Evolutionary conservation across 2,888 invertebrate genomes (phyloP).

Genomic region (Athetis lepigone): DNA sequence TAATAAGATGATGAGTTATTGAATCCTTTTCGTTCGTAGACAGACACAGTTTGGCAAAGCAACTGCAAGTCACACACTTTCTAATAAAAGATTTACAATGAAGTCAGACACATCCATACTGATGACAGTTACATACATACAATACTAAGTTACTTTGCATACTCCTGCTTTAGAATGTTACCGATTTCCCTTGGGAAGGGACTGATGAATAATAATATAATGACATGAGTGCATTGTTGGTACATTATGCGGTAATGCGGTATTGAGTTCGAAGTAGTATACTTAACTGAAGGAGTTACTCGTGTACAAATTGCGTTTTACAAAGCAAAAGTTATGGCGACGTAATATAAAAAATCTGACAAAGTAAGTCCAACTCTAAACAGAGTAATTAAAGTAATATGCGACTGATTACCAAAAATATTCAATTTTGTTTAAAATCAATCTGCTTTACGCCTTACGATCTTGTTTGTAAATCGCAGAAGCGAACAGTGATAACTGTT

Average conservation of each 20-base stretch:
- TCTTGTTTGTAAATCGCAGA: no score
- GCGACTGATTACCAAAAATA: no score
- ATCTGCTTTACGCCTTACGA: no score
- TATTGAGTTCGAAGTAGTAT: background rate
- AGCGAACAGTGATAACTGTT: no score
- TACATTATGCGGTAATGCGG: constrained; percentile 21
- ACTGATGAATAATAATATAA: constrained; percentile 5
- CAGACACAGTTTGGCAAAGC: no score
- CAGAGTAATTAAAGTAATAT: no score
- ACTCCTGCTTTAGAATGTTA: constrained; percentile 13
- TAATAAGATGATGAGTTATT: no score
- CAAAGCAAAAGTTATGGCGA: no score
- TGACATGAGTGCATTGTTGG: constrained; percentile 15
- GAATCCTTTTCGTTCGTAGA: no score
- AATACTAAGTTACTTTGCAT: constrained; percentile 16
- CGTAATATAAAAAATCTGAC: no score
- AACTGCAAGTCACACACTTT: constrained; percentile 36
- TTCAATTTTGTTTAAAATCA: no score
- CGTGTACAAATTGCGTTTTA: constrained; percentile 31
- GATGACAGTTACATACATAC: constrained; percentile 32
- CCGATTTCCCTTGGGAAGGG: constrained; percentile 47
- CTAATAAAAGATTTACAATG: constrained; percentile 58
- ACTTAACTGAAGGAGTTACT: constrained; percentile 3
- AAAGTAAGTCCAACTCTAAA: no score
- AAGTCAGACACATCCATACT: constrained; percentile 55